Conservation (phyloP, 2,797 vertebrate species). For the Bradypus variegatus region DNA sequence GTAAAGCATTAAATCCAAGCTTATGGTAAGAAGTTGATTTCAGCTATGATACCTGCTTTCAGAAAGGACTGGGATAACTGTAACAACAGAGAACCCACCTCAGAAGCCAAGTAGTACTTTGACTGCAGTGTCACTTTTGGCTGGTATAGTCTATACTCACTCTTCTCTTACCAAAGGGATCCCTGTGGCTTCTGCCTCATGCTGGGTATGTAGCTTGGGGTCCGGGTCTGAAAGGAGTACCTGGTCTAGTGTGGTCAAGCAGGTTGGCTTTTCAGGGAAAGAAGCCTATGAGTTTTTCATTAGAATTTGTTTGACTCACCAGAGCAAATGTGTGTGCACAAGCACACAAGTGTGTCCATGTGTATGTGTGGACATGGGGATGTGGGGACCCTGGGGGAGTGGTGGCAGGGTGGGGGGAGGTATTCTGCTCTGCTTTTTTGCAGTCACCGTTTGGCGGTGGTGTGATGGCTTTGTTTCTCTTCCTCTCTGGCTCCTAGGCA, state of each 20-base stretch:
- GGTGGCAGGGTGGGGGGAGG: not conserved
- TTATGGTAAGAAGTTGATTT: not conserved
- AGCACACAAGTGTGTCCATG: not conserved
- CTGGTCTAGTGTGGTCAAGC: not conserved
- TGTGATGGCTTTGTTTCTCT: conserved; percentile 42
- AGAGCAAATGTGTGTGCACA: not conserved
- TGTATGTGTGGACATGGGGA: not conserved
- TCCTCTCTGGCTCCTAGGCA: conserved; percentile 62
- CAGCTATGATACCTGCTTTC: not conserved
- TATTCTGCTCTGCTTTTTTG: not conserved
- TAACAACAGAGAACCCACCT: not conserved
- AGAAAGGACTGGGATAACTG: not conserved
- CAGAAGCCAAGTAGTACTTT: not conserved
- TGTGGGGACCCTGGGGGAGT: too few species aligned
- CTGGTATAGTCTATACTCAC: not conserved
- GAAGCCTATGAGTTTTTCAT: not conserved
- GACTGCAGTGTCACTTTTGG: not conserved
- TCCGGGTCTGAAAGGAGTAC: not conserved
- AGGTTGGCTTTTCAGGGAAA: not conserved
- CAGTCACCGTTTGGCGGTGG: rapidly evolving
- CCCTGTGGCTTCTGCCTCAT: not conserved
- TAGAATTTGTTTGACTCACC: not conserved
- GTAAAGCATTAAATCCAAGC: not conserved
- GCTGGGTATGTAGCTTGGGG: not conserved
- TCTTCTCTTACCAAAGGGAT: not conserved